Evolutionary conservation across 2,888 invertebrate genomes (phyloP).

Genomic region (Tipula confusa): DNA sequence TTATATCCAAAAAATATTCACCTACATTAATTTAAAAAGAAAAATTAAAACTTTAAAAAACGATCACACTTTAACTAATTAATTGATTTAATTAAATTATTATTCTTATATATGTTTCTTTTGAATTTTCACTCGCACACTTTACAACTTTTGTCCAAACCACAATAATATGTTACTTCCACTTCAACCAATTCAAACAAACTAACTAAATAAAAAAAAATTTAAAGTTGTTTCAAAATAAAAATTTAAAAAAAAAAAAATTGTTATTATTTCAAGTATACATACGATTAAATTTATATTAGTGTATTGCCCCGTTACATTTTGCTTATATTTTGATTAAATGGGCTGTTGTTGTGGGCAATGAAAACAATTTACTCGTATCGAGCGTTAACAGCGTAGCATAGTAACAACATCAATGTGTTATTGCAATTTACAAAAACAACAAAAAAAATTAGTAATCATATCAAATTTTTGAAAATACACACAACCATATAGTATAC

Average conservation of each 20-base stretch:
- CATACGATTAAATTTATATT: neutral
- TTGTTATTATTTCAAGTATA: constrained; percentile 21
- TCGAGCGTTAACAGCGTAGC: too few species aligned
- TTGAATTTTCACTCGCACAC: neutral
- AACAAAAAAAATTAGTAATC: too few species aligned
- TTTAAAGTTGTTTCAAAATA: neutral
- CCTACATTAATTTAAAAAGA: neutral
- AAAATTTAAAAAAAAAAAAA: neutral
- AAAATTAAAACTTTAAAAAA: too few species aligned
- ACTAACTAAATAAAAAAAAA: too few species aligned
- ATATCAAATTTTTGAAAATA: too few species aligned
- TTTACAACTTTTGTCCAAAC: neutral
- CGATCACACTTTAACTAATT: neutral
- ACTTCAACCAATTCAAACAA: constrained; percentile 14
- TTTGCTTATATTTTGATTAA: too few species aligned
- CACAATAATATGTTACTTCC: neutral
- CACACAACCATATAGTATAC: too few species aligned
- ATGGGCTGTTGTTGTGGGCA: neutral
- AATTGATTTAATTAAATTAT: neutral
- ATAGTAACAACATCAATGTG: too few species aligned
- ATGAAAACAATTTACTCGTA: too few species aligned
- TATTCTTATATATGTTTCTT: neutral
- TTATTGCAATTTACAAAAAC: too few species aligned
- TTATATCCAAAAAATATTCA: neutral
- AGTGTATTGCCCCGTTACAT: neutral